phyloP scores from a whole-genome alignment of 2,888 invertebrate genomes.

The Conomelus anceps region DNA sequence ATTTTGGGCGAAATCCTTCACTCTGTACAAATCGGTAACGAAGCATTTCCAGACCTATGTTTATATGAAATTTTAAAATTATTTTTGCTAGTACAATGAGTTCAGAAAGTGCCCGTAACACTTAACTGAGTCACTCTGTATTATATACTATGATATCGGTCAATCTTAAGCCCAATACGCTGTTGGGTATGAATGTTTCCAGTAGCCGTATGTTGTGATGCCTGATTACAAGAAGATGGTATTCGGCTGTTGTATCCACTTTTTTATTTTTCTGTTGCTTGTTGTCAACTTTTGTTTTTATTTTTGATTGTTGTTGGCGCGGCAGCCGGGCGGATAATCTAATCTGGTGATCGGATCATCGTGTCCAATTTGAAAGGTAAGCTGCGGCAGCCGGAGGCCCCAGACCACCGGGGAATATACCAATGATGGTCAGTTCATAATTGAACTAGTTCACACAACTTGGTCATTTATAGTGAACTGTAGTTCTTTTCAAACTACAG shows the following conservation, averaged over 20 bases:
- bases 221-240: neutral
- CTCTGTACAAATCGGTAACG: too few relatives aligned
- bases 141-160: neutral
- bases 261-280: neutral
- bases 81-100: too few relatives aligned
- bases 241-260: neutral
- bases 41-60: too few relatives aligned
- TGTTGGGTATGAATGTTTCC: neutral
- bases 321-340: neutral
- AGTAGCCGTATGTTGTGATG: neutral
- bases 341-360: neutral
- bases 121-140: neutral
- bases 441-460: too few relatives aligned
- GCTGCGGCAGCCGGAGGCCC: neutral
- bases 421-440: neutral
- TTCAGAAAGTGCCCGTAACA: neutral
- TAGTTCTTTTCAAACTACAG: neutral
- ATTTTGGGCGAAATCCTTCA: too few relatives aligned
- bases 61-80: too few relatives aligned
- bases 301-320: neutral
- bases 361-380: neutral
- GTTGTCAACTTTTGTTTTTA: neutral
- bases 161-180: too few relatives aligned
- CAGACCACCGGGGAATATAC: neutral
- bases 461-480: neutral